Evolutionary conservation across 2,113 vertebrate genomes (phyloP), one percentile per base, ranked within the genome.

Genomic region (Brachirus orientalis): DNA sequence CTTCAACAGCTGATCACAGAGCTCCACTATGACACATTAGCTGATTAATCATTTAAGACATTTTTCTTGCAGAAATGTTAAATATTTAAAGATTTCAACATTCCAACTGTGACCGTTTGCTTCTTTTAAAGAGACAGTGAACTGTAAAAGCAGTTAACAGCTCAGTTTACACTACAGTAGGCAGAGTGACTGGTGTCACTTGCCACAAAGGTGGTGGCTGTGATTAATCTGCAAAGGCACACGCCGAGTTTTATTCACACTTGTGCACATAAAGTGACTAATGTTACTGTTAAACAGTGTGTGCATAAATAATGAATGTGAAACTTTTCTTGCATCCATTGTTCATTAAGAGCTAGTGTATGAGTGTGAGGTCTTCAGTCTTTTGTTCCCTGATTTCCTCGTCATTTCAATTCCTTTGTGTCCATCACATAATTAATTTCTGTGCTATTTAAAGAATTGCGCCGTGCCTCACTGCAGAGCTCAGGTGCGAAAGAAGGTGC

Each of bases 181-280:
- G 47, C 43, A 12, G 35, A 73, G 51, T 48, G 56, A 58, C 47
- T 33, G 62, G 63, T 77, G 56, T 65, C 60, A 62, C 65, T 75
- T 8, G 3, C 28, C 41, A 37, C 62, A 58, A 55, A 73, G 69
- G 33, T 28, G 38, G n/a, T 46, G 35, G n/a, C 43, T 60, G 58
- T 52, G 45, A 77, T 58, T 75, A 51, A 73, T 28, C n/a, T 40
- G n/a, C 22, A 56, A 0, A 12, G 52, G 13, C 36, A 8, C 45
- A 64, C 13, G 44, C 8, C 14, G 0, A 16, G 18, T 69, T 47
- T 63, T 71, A 48, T 48, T 68, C 52, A 51, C 33, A 44, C 48
- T 12, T 43, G 11, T 43, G 40, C 11, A 43, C 40, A 43, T 43
- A 1, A 13, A 43, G 4, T 16, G 11, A 53, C 22, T 50, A 38